Base-by-base conservation (phyloP, 2,888 invertebrate genomes). In the Hyles lineata region DNA sequence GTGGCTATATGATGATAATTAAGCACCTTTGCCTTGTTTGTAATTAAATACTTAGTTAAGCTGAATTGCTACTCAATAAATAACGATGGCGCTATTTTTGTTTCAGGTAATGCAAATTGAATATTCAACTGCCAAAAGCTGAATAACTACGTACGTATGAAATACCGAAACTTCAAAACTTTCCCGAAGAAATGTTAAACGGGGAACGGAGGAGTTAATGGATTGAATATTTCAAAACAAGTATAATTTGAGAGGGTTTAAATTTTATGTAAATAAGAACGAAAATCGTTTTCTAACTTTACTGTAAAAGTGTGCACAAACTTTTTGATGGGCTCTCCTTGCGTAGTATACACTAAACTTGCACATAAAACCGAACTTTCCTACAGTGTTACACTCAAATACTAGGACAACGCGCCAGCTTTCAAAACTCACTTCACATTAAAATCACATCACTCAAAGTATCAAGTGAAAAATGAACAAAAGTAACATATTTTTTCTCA, bases 231-330 rank as follows among this genome's bases (percentile, higher is more conserved):
- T 88, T 86, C 84, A 87, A 84, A 88, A 87, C 86, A 87, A 89
- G 82, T 85, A 84, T 81, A 83, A 83, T 83, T 85, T 81, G 82
- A 84, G 86, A 88, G 88, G 87, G 88, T 89, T 89, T 85, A 88
- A 89, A 85, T 83, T 84, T 83, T 89, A 89, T 90, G 88, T 90
- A 89, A 90, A 90, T 91, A 87, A 59, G 82, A 85, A 87, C 79
- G 86, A 89, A 89, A 90, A 90, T 89, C 88, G 88, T 86, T 89
- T 88, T 85, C 84, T 83, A 87, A 90, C 89, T 88, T 78, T 83
- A 87, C 87, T 87, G 86, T 84, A 88, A 89, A 86, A 88, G 86
- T 86, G 83, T 83, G 86, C 87, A 87, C 89, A 90, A 91, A 90
- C 87, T 90, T 91, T 90, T 90, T 89, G 87, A 90, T 90, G 85